Base-by-base conservation (phyloP, 2,888 invertebrate species). In the Monoplex corrugatus region DNA sequence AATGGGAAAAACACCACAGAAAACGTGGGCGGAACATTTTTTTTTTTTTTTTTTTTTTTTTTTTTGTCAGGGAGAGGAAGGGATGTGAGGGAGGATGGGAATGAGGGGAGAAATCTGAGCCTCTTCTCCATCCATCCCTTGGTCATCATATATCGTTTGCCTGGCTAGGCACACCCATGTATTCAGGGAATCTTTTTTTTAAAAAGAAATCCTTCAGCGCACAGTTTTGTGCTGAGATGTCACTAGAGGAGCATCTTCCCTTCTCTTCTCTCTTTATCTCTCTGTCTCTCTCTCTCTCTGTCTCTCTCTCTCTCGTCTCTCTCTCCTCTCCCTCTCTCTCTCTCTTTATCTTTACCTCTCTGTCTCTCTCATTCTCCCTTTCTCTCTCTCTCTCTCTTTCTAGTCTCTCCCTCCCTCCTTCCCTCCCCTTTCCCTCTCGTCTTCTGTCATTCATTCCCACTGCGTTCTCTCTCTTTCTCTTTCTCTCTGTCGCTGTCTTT, bases 311-410 rank as follows among this genome's bases (percentile, higher is more conserved):
- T 1, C 28, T 28, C 28, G 57, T 57, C 57, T 57, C 57, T 57
- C 10, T 57, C 57, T 57, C 50, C 50, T 8, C 40, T 35, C 84
- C 84, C 44, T 32, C 84, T 44, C 43, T 44, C n/a, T 72, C 43
- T 43, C 45, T 68, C 72, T 78, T 63, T 63, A 23, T 63, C 45
- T 80, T 63, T 50, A n/a, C 84, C 75, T 85, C 85, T 68, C 72
- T 85, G 43, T 72, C 57, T 86, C 84, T 86, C 57, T 50, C 72
- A 43, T 32, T 35, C 50, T 68, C 89, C 50, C 44, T 35, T 38
- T 57, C 75, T 85, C 85, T 43, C 50, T 85, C 75, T 57, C 75
- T 75, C 38, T 75, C 13, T 75, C n/a, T 8, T 32, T 68, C 50
- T 50, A 13, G 50, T 8, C 8, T 50, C 16, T 50, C 16, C 16